phyloP scores from a whole-genome alignment of 2,888 invertebrate species.

The Aelia acuminata region DNA sequence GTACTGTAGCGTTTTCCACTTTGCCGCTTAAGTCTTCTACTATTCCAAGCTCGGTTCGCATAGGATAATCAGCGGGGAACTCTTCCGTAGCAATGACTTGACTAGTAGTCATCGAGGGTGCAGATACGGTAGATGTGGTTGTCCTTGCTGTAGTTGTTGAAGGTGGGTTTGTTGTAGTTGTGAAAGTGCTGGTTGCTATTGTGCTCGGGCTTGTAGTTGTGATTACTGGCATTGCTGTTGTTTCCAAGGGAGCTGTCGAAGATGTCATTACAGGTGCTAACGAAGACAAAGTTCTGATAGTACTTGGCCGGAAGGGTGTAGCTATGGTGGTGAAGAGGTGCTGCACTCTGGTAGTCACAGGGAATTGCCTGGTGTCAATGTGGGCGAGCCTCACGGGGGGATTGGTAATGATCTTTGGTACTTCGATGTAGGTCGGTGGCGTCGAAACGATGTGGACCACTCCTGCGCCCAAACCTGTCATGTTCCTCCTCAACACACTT shows the following conservation, averaged over 20 bases:
- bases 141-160: conserved; percentile 40
- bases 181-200: not conserved
- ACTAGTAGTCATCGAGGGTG: not conserved
- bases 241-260: not conserved
- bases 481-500: conserved; percentile 61
- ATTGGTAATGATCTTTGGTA: conserved; percentile 62
- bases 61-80: conserved; percentile 16
- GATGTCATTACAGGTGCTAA: not conserved
- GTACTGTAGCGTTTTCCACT: conserved; percentile 47
- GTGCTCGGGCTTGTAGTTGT: not conserved
- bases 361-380: not conserved
- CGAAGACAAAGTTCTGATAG: not conserved
- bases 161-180: conserved; percentile 40
- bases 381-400: not conserved
- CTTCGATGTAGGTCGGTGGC: conserved; percentile 65
- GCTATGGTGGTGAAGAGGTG: not conserved
- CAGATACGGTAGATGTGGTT: conserved; percentile 42
- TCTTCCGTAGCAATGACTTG: conserved; percentile 16
- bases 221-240: not conserved
- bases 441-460: conserved; percentile 64
- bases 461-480: conserved; percentile 61
- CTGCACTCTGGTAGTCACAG: not conserved
- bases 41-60: conserved; percentile 2
- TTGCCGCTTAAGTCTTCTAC: not conserved
- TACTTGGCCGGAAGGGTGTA: not conserved